Base-by-base conservation (phyloP, 2,888 invertebrate genomes). In the Lithophane semibrunnea region DNA sequence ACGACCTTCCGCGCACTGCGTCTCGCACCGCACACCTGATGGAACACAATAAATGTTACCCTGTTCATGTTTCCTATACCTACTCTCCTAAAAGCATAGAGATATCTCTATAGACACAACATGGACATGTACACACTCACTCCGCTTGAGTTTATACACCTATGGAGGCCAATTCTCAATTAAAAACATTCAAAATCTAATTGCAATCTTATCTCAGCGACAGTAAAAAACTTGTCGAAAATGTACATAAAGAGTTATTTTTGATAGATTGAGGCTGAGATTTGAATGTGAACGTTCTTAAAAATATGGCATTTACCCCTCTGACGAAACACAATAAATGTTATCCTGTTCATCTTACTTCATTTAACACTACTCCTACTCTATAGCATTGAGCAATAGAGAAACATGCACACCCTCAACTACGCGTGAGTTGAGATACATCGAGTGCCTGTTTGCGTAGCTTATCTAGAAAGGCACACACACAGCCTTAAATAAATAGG, bases 21-120 rank as follows among this genome's bases (percentile, higher is more conserved):
- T 98, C 95, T 99, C 99, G 94, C 99, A 99, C 82, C 97, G 97
- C 56, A 98, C 97, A 89, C 99, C 99, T 98, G 90, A 24, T 13
- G 21, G 3, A 82, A 66, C 2, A 7, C 52, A 77, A 85, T 37
- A 84, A 84, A 84, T 65, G 10, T 68, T 68, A 49, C 16, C 29
- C 37, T 54, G 42, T 42, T 68, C 37, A 60, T 37, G 37, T 68
- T 58, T 4, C 49, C 12, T 44, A 18, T 47, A 65, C 37, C 37
- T 37, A 37, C 13, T 49, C 24, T 21, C 18, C 12, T 47, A 12
- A 47, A 3, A 18, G 0, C 44, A 47, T 7, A 47, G 3, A 66
- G 0, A 24, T 47, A 13, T 29, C 4, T 47, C 24, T 18, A 12
- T 8, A 49, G 18, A 49, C 18, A 18, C 44, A 65, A 18, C n/a